Evolutionary conservation across 2,888 invertebrate genomes (phyloP), one percentile per base, ranked within the genome.

Genomic region (Girardia tigrina): DNA sequence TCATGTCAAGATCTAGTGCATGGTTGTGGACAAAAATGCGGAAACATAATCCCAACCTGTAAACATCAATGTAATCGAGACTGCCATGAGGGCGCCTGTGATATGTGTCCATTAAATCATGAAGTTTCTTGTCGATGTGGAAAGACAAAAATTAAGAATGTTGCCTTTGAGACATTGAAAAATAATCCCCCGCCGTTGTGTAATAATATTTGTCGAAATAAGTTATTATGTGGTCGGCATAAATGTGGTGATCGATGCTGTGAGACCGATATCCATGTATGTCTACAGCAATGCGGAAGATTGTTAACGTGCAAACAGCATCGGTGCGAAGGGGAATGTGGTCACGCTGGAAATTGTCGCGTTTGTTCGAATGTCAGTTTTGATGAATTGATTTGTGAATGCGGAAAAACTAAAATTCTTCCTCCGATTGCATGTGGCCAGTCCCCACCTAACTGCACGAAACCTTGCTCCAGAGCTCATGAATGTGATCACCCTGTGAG

Each of bases 341-440:
- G 56, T 20, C 97, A 97, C 85, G 88, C 89, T 75, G 92, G 92
- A 14, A 83, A 83, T 79, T 86, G 86, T 79, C 82, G 81, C 69
- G 89, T 90, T 0, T 93, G 92, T 83, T 88, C 89, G 79, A 87
- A 89, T 80, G 88, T 90, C 80, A 89, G 70, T 6, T 23, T 42
- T 28, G 26, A 27, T 14, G 36, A 97, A 85, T 85, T 95, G 73
- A 88, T 88, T 26, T 97, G 97, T 83, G 90, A 90, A 82, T 97
- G 97, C 84, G 94, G 95, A 8, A 87, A 88, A 0, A 88, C 90
- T 79, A 90, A 93, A 29, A 85, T 91, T 75, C 89, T 90, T 82
- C 95, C 97, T 0, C 97, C 97, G 0, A 89, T 97, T 73, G 89
- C 91, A 0, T 97, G 97, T 84, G 95, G 95, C 23, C 90, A 92